Evolutionary conservation across 1,140 invertebrate genomes (phyloP), one percentile per base, ranked within the genome.

Genomic region (Drosophila kohkoa): DNA sequence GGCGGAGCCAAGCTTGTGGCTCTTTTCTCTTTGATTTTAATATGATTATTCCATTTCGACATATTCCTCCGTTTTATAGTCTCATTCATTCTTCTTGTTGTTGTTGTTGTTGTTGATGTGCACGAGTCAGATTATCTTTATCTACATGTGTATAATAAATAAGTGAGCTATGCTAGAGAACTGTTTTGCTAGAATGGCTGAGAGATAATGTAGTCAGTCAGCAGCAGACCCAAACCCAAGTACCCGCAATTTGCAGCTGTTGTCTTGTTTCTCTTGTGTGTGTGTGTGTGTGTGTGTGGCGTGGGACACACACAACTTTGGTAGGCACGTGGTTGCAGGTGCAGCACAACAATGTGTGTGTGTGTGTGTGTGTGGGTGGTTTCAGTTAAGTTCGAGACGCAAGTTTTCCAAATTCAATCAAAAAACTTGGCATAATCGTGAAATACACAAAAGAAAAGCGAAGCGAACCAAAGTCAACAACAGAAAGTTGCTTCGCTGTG

Each of bases 371-470:
- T 5, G 41, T 43, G 41, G 35, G 32, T 32, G 49, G 46, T 15
- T 55, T 16, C 49, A 43, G 25, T 13, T 38, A 11, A 48, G 46
- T n/a, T n/a, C 35, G 10, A 38, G 7, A 10, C 7, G 51, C 54
- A 41, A 41, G 35, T 38, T 15, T 57, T 57, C 15, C 30, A 32
- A 38, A 57, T 41, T 57, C 54, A 57, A 57, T 51, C 55, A 57
- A 51, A 16, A 69, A 69, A 69, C 58, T 69, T 69, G 25, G 11
- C 48, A 45, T 62, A 45, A 52, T 63, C 58, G 48, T 60, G 46
- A 13, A 46, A 48, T 20, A 66, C 41, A 20, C 25, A 8, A 51
- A 13, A 64, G 7, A 59, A 59, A 10, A n/a, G 38, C 20, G 6
- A 28, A 28, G 11, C 6, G 13, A 41, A 11, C 10, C 63, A 30